A percentile compares a stretch with the other conserved stretches of the same genome.
Conservation (phyloP, 2,888 invertebrate genomes). For the Dryococelus australis region DNA sequence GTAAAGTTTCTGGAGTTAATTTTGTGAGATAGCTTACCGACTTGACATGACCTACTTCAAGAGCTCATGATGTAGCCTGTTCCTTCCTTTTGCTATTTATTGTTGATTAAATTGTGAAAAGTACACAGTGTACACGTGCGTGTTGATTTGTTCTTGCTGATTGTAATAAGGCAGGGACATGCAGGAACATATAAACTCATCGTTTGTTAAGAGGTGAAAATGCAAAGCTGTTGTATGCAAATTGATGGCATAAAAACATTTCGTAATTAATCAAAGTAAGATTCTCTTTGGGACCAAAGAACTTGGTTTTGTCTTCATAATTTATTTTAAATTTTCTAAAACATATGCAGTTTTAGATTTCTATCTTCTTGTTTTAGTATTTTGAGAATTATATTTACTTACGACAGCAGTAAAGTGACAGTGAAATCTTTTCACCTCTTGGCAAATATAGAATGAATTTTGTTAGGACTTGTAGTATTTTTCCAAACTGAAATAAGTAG, state of each 20-base stretch:
- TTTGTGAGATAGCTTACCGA: neutral
- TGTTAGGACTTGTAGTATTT: constrained; percentile 31
- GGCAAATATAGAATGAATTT: constrained; percentile 39
- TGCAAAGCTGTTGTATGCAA: constrained; percentile 23
- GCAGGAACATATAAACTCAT: constrained; percentile 27
- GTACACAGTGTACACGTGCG: constrained; percentile 39
- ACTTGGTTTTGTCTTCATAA: constrained; percentile 38
- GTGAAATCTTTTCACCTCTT: constrained; percentile 37
- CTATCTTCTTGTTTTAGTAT: constrained; percentile 30
- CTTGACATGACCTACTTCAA: neutral
- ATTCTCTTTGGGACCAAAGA: constrained; percentile 42
- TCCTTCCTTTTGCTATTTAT: constrained; percentile 43
- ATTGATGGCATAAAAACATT: constrained; percentile 31
- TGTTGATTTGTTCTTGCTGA: constrained; percentile 41
- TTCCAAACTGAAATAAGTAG: neutral
- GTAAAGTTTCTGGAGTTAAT: neutral
- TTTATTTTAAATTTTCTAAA: neutral
- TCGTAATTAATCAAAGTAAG: constrained; percentile 24
- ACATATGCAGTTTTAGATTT: neutral
- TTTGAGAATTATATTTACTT: constrained; percentile 29
- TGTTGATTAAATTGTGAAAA: constrained; percentile 39
- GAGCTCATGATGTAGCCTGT: constrained; percentile 38
- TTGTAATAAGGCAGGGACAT: constrained; percentile 34
- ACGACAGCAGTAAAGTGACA: constrained; percentile 29
- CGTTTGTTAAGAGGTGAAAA: constrained; percentile 41